Conservation (phyloP, 2,797 vertebrate species). For the Trachops cirrhosus region DNA sequence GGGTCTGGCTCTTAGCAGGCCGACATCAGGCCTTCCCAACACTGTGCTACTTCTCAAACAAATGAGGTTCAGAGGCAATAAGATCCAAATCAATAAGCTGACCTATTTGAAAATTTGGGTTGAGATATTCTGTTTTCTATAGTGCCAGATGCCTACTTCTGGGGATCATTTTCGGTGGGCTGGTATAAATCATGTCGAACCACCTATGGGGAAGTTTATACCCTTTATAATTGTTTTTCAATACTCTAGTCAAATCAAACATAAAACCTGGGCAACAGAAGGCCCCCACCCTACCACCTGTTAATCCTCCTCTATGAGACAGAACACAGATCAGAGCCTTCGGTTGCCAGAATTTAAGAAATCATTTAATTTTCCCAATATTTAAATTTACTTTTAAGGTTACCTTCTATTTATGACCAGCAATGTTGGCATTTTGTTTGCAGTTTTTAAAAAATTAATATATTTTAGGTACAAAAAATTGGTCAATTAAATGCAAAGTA, state of each 20-base stretch:
- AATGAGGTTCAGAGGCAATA: neutral
- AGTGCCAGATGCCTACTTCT: neutral
- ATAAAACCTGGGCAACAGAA: neutral
- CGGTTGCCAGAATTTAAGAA: neutral
- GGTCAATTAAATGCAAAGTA: neutral
- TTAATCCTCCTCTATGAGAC: neutral
- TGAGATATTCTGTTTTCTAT: neutral
- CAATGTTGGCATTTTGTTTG: neutral
- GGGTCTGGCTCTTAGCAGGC: neutral
- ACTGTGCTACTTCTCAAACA: neutral
- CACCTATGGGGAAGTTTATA: neutral
- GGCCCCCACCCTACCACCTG: neutral
- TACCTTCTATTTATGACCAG: neutral
- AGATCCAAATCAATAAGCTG: neutral
- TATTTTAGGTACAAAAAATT: neutral
- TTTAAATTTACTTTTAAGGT: neutral
- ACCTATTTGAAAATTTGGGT: neutral
- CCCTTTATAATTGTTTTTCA: neutral
- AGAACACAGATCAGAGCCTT: neutral
- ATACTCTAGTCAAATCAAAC: neutral
- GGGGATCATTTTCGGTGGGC: neutral
- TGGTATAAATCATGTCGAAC: neutral
- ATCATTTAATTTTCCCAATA: neutral
- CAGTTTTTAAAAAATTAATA: neutral
- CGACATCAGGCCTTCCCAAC: neutral